Evolutionary conservation across 2,797 vertebrate genomes (phyloP).

Genomic region (Sebastes alutus): DNA sequence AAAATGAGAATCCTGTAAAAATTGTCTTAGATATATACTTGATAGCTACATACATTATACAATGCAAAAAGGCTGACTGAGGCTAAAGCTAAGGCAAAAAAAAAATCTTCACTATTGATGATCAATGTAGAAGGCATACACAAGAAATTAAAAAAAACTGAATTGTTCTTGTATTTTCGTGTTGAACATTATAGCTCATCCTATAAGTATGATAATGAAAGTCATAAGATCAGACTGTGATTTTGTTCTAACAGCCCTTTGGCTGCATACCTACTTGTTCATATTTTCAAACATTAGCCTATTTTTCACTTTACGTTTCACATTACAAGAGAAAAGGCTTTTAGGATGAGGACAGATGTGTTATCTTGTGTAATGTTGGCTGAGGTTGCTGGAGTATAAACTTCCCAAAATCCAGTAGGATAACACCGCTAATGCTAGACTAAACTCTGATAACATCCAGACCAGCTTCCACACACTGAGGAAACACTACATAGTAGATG

Average conservation of each 20-base stretch:
- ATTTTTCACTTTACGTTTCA: not conserved
- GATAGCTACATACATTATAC: not conserved
- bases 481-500: not conserved
- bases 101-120: not conserved
- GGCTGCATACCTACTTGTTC: not conserved
- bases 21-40: not conserved
- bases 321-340: not conserved
- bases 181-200: not conserved
- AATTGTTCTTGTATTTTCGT: not conserved
- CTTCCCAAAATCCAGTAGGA: no score
- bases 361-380: not conserved
- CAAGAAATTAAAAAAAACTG: not conserved
- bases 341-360: not conserved
- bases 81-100: not conserved
- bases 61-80: not conserved
- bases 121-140: not conserved
- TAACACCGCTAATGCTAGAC: no score
- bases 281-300: not conserved
- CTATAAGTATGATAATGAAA: not conserved
- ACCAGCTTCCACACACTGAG: no score
- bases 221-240: not conserved
- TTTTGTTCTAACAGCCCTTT: not conserved
- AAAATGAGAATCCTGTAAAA: no score
- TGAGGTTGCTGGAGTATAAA: not conserved
- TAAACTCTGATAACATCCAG: no score